Percentiles rank a stretch among this genome's conserved stretches.
These are phyloP conservation scores for Watsonalla cultraria DNA, from an alignment of 2,888 invertebrate genomes.

Conservation along the genomic window DNA sequence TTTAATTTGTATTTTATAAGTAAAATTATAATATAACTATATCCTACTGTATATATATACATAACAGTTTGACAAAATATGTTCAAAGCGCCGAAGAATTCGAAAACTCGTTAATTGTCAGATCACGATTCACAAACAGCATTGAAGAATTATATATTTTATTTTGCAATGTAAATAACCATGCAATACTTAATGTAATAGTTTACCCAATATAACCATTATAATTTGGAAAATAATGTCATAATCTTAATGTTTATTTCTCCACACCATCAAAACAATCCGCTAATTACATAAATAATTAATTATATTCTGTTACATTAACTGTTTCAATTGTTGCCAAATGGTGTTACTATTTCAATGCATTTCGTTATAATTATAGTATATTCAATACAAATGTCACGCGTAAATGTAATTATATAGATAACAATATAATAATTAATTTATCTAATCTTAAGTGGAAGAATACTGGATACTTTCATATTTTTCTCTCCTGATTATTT, in stretches of 20 bases:
- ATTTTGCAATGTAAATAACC: too few relatives aligned
- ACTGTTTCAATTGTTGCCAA: slow-evolving; percentile 16
- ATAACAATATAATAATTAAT: neutral
- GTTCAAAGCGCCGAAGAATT: too few relatives aligned
- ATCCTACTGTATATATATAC: too few relatives aligned
- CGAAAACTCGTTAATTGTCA: too few relatives aligned
- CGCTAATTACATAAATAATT: slow-evolving; percentile 18
- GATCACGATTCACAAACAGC: too few relatives aligned
- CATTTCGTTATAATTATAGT: neutral
- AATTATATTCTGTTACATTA: slow-evolving; percentile 16
- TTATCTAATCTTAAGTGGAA: neutral
- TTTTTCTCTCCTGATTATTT: slow-evolving; percentile 3
- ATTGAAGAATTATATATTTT: too few relatives aligned
- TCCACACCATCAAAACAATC: neutral
- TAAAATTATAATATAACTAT: too few relatives aligned
- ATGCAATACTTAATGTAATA: too few relatives aligned
- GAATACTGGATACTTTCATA: slow-evolving; percentile 3
- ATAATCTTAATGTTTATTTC: neutral
- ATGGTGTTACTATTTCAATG: slow-evolving; percentile 7
- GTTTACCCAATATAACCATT: too few relatives aligned
- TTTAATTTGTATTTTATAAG: too few relatives aligned
- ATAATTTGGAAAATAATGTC: too few relatives aligned
- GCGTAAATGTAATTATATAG: neutral
- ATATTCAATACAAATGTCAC: neutral
- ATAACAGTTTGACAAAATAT: too few relatives aligned